Base-by-base conservation (phyloP, 1,140 invertebrate genomes). In the Drosophila ohnishii region DNA sequence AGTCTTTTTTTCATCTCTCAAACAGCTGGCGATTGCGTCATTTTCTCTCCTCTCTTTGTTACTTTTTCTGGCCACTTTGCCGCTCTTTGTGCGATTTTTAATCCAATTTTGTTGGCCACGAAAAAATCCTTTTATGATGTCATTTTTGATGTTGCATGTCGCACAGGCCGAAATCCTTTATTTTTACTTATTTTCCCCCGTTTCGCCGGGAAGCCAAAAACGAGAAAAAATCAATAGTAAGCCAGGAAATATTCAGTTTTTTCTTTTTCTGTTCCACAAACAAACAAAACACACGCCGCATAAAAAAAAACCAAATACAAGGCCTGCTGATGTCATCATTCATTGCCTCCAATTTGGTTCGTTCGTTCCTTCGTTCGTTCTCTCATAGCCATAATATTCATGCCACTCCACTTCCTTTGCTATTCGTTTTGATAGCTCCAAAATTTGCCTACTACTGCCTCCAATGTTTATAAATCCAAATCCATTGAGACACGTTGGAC, bases 11-110 rank as follows among this genome's bases (percentile, higher is more conserved):
- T 13, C 58, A 44, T 74, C 51, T 57, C 37, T 42, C 16, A 56
- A 75, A 75, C 72, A 75, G 72, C 71, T 75, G 72, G 71, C 71
- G 71, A 75, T 75, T 75, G 71, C 72, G 71, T 75, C 72, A 75
- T 75, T 51, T 58, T 39, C 44, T 28, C 45, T 72, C 39, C 11
- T 40, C 22, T 74, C 37, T 32, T 65, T 6, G 30, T 48, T 53
- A 44, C 40, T 32, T 32, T 32, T 40, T n/a, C 35, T 13, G 22
- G 44, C 16, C n/a, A 42, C 39, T 16, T 10, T 35, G 2, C 39
- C 13, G 50, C 30, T 48, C 35, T 56, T 67, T 16, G 40, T 56
- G 44, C 59, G 37, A 39, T 22, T 71, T 71, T 72, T 71, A 71
- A 71, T 71, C 69, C 67, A 71, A 70, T 69, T 58, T 50, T 30